These are phyloP conservation scores for Agrotis segetum DNA, from an alignment of 2,888 invertebrate species.

Conservation along the genomic window DNA sequence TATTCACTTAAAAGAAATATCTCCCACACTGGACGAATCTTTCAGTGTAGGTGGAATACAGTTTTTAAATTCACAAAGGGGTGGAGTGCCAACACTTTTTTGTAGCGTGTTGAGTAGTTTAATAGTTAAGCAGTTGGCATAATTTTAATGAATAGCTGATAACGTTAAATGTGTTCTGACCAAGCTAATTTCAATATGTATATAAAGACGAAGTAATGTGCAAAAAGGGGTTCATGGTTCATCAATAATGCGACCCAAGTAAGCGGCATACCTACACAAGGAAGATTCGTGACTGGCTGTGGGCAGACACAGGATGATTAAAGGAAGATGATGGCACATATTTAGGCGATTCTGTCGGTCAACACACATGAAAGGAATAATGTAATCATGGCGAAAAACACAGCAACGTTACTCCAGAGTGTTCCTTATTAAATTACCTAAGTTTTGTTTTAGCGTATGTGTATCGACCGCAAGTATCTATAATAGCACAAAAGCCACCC, in stretches of 20 bases:
- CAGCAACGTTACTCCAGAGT: neutral
- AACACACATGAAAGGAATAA: neutral
- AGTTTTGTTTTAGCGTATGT: conserved; percentile 2
- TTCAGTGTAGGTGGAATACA: conserved; percentile 1
- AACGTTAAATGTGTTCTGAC: conserved; percentile 7
- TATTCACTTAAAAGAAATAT: neutral
- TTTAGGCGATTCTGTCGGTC: neutral
- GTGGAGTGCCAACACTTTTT: conserved; percentile 4
- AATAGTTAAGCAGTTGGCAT: conserved; percentile 28
- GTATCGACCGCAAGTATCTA: conserved; percentile 2
- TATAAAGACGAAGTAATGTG: conserved; percentile 10
- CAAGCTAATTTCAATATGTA: conserved; percentile 25
- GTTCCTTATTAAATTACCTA: conserved; percentile 10
- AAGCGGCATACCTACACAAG: neutral
- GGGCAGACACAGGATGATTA: conserved; percentile 2
- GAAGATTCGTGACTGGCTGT: conserved; percentile 6
- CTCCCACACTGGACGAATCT: neutral
- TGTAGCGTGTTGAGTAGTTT: conserved; percentile 5
- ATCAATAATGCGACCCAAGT: conserved; percentile 23
- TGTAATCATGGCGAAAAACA: neutral
- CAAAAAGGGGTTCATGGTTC: conserved; percentile 39
- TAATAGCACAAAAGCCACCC: conserved; percentile 25
- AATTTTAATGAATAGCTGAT: conserved; percentile 38
- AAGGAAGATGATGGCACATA: conserved; percentile 1
- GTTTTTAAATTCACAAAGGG: conserved; percentile 40